Conservation (phyloP, 2,888 invertebrate genomes). For the Drosophila monieri region DNA sequence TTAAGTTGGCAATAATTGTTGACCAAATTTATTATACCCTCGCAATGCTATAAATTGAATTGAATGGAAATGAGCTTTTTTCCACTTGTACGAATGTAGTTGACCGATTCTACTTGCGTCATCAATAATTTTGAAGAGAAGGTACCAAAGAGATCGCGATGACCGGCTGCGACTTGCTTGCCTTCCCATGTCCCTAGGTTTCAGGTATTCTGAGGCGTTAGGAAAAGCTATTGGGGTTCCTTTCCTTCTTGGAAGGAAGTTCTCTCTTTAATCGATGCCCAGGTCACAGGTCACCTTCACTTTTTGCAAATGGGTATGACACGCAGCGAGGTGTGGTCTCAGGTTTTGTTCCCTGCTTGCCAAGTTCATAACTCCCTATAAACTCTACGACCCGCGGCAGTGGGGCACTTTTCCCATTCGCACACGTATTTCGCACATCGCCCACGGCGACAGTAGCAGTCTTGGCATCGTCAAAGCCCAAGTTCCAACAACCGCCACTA, state of each 20-base stretch:
- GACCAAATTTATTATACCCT: too few relatives aligned
- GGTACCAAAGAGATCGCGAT: too few relatives aligned
- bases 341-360: not conserved
- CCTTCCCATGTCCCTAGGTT: too few relatives aligned
- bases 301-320: slow-evolving; percentile 65
- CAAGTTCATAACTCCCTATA: not conserved
- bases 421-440: slow-evolving; percentile 72
- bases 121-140: too few relatives aligned
- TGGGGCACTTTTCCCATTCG: slow-evolving; percentile 57
- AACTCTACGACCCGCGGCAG: slow-evolving; percentile 56
- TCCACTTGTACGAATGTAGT: too few relatives aligned
- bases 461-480: not conserved
- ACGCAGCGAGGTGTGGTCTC: slow-evolving; percentile 23
- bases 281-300: slow-evolving; percentile 42
- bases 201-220: not conserved
- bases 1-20: too few relatives aligned
- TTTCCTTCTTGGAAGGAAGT: slow-evolving; percentile 39
- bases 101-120: too few relatives aligned
- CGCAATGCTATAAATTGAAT: too few relatives aligned
- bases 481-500: slow-evolving; percentile 17
- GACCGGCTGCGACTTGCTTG: too few relatives aligned
- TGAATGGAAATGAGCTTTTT: too few relatives aligned
- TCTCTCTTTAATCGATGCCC: slow-evolving; percentile 63
- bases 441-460: slow-evolving; percentile 21
- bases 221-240: not conserved